Conservation (phyloP, 30 jellyfish, hydroid and myxozoan genomes). For the Nemopilema nomurai region DNA sequence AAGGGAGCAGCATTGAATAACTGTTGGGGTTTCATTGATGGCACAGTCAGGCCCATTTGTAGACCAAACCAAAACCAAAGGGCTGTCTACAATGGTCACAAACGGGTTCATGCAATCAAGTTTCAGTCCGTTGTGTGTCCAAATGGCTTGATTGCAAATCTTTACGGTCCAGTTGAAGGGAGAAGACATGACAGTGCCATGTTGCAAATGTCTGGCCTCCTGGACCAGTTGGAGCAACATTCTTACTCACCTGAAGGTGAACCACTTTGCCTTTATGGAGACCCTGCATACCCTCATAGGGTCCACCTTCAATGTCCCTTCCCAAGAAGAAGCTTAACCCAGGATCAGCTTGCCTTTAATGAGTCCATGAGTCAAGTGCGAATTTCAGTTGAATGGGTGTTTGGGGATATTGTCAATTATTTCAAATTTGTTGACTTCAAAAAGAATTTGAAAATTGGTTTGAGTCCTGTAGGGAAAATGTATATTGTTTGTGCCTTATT, state of each 20-base stretch:
- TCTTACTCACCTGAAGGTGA: neutral
- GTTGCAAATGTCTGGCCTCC: conserved; percentile 27
- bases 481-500: conserved; percentile 57
- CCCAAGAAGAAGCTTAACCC: conserved; percentile 24
- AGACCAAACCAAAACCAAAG: conserved; percentile 47
- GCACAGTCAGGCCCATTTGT: conserved; percentile 48
- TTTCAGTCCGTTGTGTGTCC: conserved; percentile 54
- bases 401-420: conserved; percentile 69
- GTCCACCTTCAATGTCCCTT: conserved; percentile 10
- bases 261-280: neutral
- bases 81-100: conserved; percentile 56
- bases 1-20: conserved; percentile 41
- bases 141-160: conserved; percentile 42
- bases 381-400: conserved; percentile 76
- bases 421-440: conserved; percentile 63
- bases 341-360: conserved; percentile 49
- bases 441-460: conserved; percentile 60
- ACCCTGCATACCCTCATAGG: conserved; percentile 53
- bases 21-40: conserved; percentile 59
- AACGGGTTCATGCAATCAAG: conserved; percentile 48
- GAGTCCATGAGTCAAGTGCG: conserved; percentile 63
- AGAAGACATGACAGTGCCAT: conserved; percentile 21
- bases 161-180: conserved; percentile 50
- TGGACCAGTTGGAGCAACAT: neutral
- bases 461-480: conserved; percentile 66